Conservation (phyloP, 2,797 vertebrate species). For the Gallinago nigripennis region DNA sequence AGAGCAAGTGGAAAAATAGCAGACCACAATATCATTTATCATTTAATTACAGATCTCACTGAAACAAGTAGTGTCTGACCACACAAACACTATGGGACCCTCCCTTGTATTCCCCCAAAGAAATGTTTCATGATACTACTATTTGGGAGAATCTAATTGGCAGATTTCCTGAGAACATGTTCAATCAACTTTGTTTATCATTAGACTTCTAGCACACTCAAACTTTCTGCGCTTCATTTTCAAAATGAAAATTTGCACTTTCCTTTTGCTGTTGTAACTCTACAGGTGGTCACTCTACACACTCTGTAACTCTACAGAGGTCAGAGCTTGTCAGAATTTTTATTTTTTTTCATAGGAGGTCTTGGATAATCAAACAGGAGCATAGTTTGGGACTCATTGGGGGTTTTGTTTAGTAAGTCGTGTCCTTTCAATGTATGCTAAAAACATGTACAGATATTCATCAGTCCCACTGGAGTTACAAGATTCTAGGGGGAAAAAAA, state of each 20-base stretch:
- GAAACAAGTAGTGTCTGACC: slow-evolving; percentile 51
- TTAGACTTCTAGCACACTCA: not conserved
- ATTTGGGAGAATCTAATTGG: not conserved
- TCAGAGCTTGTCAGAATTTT: not conserved
- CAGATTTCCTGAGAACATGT: not conserved
- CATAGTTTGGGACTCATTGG: not conserved
- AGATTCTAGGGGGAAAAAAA: not conserved
- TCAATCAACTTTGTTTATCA: not conserved
- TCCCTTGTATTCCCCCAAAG: not conserved
- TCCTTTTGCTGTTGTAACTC: not conserved
- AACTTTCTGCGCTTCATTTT: slow-evolving; percentile 18
- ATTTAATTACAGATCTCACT: slow-evolving; percentile 72
- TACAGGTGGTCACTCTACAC: not conserved
- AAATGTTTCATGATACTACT: not conserved
- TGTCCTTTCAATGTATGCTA: not conserved
- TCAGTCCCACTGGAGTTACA: not conserved
- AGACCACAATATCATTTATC: slow-evolving; percentile 74
- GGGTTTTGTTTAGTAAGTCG: not conserved
- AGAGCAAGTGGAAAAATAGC: slow-evolving; percentile 68
- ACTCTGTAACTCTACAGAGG: not conserved
- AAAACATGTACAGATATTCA: not conserved
- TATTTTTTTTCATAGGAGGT: not conserved
- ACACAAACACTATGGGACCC: slow-evolving; percentile 3
- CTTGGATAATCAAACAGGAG: not conserved
- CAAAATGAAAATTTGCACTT: not conserved